A percentile compares a stretch with the other conserved stretches of the same genome.
These are phyloP conservation scores for Nasonia longicornis DNA, from an alignment of 1,140 invertebrate genomes.

Conservation along the genomic window DNA sequence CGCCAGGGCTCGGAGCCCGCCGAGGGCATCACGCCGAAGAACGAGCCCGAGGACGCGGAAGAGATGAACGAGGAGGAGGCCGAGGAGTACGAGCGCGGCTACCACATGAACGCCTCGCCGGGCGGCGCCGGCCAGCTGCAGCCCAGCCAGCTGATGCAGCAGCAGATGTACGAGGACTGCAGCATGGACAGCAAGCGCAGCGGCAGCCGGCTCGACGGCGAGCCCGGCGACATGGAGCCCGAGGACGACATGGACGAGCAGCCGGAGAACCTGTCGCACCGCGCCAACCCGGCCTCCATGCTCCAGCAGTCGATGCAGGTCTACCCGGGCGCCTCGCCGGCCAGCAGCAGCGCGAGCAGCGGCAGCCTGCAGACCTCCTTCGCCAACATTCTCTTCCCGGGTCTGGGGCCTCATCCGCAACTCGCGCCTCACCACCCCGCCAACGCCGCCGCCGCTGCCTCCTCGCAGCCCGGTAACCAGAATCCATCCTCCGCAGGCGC, in stretches of 20 bases:
- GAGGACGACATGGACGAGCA: conserved; percentile 79
- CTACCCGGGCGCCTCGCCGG: conserved; percentile 65
- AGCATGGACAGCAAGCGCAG: conserved; percentile 80
- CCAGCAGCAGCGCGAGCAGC: conserved; percentile 67
- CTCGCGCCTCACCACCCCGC: neutral
- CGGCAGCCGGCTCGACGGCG: conserved; percentile 69
- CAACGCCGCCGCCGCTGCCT: conserved; percentile 50
- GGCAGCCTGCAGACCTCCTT: conserved; percentile 66
- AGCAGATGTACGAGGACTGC: conserved; percentile 78
- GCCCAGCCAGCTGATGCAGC: conserved; percentile 64
- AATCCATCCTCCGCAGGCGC: conserved; percentile 53
- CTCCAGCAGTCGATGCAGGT: conserved; percentile 57
- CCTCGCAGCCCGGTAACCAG: conserved; percentile 46
- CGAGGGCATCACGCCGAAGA: conserved; percentile 74
- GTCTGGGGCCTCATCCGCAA: conserved; percentile 57
- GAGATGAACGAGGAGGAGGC: conserved; percentile 72
- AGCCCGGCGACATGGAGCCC: conserved; percentile 68
- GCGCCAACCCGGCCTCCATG: conserved; percentile 57
- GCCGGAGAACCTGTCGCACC: conserved; percentile 84
- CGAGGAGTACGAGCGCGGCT: conserved; percentile 67
- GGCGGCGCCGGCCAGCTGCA: conserved; percentile 58
- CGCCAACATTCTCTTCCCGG: conserved; percentile 64
- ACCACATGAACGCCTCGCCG: conserved; percentile 59
- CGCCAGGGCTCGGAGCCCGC: conserved; percentile 58
- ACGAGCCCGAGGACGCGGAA: conserved; percentile 75